Percentiles rank a stretch among this genome's conserved stretches.
These are phyloP conservation scores for Thymelicus sylvestris DNA, from an alignment of 2,888 invertebrate species.

Conservation along the genomic window DNA sequence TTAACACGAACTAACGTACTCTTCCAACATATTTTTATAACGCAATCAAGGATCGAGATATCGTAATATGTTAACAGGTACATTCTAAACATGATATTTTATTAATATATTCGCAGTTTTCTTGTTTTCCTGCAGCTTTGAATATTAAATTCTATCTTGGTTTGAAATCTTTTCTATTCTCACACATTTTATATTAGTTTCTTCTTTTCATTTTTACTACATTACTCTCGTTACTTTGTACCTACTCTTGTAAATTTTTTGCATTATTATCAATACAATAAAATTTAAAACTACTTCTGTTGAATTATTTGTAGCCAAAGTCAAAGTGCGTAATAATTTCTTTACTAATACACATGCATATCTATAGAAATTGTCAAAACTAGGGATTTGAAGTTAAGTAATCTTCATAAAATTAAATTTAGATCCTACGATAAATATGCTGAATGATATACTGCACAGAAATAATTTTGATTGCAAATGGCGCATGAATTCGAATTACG, in stretches of 20 bases:
- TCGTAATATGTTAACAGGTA: constrained; percentile 1
- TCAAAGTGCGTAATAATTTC: no score
- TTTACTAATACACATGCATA: no score
- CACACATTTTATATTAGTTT: background rate
- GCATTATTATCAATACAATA: no score
- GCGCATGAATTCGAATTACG: constrained; percentile 16
- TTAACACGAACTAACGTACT: constrained; percentile 46
- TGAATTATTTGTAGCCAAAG: no score
- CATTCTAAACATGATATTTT: constrained; percentile 16
- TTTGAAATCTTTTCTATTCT: constrained; percentile 7
- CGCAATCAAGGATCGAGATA: constrained; percentile 26
- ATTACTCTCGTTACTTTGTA: background rate
- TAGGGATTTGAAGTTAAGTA: no score
- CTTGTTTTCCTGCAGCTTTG: constrained; percentile 5
- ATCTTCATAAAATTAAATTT: background rate
- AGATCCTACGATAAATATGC: background rate
- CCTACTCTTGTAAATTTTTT: background rate
- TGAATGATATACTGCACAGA: background rate
- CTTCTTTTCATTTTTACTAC: constrained; percentile 8
- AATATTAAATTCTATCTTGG: constrained; percentile 23
- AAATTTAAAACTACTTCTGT: no score
- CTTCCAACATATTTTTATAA: constrained; percentile 39
- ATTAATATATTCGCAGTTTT: constrained; percentile 15
- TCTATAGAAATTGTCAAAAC: no score
- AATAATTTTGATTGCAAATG: constrained; percentile 17